Conservation (phyloP, 2,113 vertebrate genomes). For the Etheostoma spectabile region DNA sequence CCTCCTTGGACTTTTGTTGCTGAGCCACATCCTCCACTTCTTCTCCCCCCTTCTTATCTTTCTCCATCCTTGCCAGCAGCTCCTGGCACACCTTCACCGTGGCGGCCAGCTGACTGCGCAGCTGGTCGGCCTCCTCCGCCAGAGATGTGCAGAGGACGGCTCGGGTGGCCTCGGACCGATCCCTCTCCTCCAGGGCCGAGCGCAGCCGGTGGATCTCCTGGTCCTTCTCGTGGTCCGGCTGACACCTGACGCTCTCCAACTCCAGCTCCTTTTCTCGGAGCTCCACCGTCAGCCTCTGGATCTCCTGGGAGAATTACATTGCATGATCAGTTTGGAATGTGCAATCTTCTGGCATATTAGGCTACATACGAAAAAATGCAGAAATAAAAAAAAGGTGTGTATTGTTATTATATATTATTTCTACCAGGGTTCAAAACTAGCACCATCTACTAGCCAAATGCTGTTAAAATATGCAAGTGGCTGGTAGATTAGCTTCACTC, state of each 20-base stretch:
- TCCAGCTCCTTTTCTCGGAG: conserved; percentile 87
- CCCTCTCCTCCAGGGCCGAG: conserved; percentile 83
- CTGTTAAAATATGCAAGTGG: too few relatives aligned
- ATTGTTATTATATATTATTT: background rate
- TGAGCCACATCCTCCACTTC: conserved; percentile 42
- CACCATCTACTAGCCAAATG: too few relatives aligned
- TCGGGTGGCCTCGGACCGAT: conserved; percentile 85
- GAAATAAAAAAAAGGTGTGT: too few relatives aligned
- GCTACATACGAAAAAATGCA: too few relatives aligned
- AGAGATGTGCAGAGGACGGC: conserved; percentile 89
- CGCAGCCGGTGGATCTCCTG: conserved; percentile 85
- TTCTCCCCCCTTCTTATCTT: conserved; percentile 70
- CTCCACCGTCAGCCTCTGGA: conserved; percentile 82
- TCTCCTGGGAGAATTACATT: conserved; percentile 81
- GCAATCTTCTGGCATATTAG: background rate
- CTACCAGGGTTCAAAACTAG: too few relatives aligned
- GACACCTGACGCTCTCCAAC: conserved; percentile 77
- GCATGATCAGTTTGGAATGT: background rate
- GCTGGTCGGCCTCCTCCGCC: conserved; percentile 88
- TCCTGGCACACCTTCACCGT: conserved; percentile 94
- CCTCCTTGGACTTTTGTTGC: conserved; percentile 78
- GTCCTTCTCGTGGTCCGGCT: conserved; percentile 85
- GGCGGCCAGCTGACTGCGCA: conserved; percentile 86
- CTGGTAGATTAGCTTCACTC: too few relatives aligned
- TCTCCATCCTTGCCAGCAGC: conserved; percentile 87